Conservation (phyloP, 2,797 vertebrate species). For the Acrossocheilus wenchowensis region DNA sequence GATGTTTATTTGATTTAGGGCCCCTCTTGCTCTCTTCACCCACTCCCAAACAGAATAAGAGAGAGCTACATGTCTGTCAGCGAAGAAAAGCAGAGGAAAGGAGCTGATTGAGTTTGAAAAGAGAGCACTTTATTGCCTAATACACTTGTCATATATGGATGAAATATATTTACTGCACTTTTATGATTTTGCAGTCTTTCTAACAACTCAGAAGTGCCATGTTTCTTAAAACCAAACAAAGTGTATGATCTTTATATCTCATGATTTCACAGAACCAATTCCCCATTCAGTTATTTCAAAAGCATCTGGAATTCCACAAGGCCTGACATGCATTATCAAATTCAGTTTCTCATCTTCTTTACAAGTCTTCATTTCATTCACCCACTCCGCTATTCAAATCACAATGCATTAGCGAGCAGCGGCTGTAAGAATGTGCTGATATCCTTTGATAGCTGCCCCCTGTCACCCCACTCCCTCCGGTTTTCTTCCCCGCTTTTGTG, state of each 20-base stretch:
- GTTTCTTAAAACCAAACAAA: slow-evolving; percentile 2
- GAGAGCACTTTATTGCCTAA: slow-evolving; percentile 5
- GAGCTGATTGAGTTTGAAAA: slow-evolving; percentile 4
- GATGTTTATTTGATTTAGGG: slow-evolving; percentile 59
- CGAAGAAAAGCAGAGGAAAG: neutral
- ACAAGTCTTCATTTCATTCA: slow-evolving; percentile 49
- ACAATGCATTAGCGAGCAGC: slow-evolving; percentile 54
- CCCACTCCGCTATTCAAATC: slow-evolving; percentile 55
- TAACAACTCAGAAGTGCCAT: neutral
- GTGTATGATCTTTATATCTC: neutral
- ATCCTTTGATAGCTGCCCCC: slow-evolving; percentile 53
- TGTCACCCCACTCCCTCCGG: slow-evolving; percentile 15
- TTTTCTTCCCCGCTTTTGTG: slow-evolving; percentile 64
- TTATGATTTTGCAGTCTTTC: slow-evolving; percentile 14
- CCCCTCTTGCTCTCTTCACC: slow-evolving; percentile 14
- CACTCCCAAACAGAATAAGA: slow-evolving; percentile 22
- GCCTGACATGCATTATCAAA: slow-evolving; percentile 50
- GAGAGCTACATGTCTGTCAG: slow-evolving; percentile 8
- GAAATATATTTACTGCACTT: neutral
- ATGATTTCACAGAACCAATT: slow-evolving; percentile 20
- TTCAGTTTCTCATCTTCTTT: slow-evolving; percentile 38
- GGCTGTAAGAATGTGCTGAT: slow-evolving; percentile 47
- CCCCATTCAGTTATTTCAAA: slow-evolving; percentile 39
- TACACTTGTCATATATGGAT: neutral
- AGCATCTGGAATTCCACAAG: slow-evolving; percentile 24